phyloP scores from a whole-genome alignment of 2,888 invertebrate species.

The Pecten maximus region DNA sequence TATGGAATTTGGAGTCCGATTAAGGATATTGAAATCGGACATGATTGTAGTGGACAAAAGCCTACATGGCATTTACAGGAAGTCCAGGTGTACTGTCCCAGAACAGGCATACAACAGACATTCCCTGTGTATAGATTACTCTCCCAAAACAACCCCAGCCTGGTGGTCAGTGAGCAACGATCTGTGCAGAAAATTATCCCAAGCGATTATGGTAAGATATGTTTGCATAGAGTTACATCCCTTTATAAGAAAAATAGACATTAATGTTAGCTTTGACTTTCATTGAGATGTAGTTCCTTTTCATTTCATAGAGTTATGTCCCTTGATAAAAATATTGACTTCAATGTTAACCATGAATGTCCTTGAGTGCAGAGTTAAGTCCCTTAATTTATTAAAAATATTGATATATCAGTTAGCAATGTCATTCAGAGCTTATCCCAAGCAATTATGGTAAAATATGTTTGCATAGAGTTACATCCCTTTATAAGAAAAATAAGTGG shows the following conservation, averaged over 20 bases:
- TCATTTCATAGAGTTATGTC: not conserved
- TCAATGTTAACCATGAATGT: too few species aligned
- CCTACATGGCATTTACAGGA: not conserved
- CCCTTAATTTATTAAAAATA: not conserved
- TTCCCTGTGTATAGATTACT: constrained; percentile 3
- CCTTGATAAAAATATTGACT: not conserved
- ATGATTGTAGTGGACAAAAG: not conserved
- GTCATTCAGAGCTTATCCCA: too few species aligned
- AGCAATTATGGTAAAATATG: too few species aligned
- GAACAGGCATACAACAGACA: not conserved
- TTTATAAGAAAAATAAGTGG: not conserved
- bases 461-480: not conserved
- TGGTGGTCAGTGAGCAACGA: not conserved
- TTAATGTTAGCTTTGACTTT: too few species aligned
- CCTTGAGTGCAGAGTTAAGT: not conserved
- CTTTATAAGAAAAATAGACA: too few species aligned
- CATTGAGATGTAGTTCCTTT: too few species aligned
- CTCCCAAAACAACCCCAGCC: not conserved
- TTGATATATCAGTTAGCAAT: not conserved
- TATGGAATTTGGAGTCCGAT: not conserved
- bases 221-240: not conserved
- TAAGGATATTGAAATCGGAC: not conserved
- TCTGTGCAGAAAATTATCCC: constrained; percentile 13
- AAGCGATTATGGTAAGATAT: not conserved
- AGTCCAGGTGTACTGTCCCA: not conserved